Evolutionary conservation across 1,140 invertebrate genomes (phyloP), one percentile per base, ranked within the genome.

Genomic region (Nasonia giraulti): DNA sequence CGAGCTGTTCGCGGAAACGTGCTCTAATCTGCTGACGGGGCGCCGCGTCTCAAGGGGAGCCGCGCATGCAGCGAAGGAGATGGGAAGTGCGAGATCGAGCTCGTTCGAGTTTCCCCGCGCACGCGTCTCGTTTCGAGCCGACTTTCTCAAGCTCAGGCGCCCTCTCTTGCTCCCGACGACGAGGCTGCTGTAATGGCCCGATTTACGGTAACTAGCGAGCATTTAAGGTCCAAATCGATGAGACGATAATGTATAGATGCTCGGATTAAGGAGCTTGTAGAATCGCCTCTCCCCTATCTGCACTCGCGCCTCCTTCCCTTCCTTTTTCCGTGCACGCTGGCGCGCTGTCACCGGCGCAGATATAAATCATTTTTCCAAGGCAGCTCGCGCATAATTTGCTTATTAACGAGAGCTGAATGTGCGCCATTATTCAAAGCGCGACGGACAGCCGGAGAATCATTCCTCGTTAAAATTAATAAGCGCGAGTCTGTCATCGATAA

Each of bases 391-490:
- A 31, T 71, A 71, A 33, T 71, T 33, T 33, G 68, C 68, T 71
- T 71, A 31, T 31, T 6, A 31, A 31, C 23, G 4, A 71, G 31
- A 27, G 68, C 10, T 10, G 23, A 71, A n/a, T 10, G 14, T 20
- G 73, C 27, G 6, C 12, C 80, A 75, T 82, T 50, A 55, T 74
- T 74, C 69, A 82, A 75, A 37, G 14, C 6, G 14, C 6, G 20
- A 5, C 4, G 1, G 44, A 11, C 23, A 66, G 37, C 14, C 33
- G n/a, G 50, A 62, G 20, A 71, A 71, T 71, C 27, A 31, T 31
- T 20, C 66, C 40, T 27, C 12, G 69, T 66, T 80, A 69, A 85
- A 85, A 85, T 85, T 85, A 85, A 85, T 85, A 85, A 80, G 55
- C 71, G 78, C 50, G 37, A 69, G 11, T 47, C 47, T 80, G 76